Evolutionary conservation across 2,888 invertebrate genomes (phyloP).

Genomic region (Drosophila pseudotalamancana): DNA sequence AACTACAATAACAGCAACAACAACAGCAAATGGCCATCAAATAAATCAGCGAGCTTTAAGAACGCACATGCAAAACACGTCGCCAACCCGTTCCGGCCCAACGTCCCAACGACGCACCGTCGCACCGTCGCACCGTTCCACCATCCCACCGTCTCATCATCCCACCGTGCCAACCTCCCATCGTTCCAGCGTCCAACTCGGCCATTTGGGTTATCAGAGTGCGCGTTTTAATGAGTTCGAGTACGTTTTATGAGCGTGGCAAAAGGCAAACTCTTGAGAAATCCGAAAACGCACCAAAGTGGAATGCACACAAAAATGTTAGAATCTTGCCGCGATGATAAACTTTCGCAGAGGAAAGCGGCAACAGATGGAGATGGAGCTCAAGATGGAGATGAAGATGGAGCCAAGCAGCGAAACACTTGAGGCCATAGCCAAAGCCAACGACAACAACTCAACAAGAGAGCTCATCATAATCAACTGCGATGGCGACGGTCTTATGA

Average conservation of each 20-base stretch:
- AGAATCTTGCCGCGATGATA: conserved; percentile 77
- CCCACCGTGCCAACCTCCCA: conserved; percentile 12
- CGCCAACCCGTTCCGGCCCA: conserved; percentile 26
- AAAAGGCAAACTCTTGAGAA: conserved; percentile 65
- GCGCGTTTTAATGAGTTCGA: conserved; percentile 79
- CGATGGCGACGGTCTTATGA: conserved; percentile 70
- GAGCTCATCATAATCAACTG: conserved; percentile 72
- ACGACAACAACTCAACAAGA: conserved; percentile 35
- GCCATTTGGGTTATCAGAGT: conserved; percentile 78
- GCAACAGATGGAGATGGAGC: conserved; percentile 7
- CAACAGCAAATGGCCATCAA: conserved; percentile 59
- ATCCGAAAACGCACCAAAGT: conserved; percentile 75
- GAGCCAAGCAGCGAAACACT: conserved; percentile 31
- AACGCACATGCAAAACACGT: conserved; percentile 77
- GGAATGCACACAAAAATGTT: conserved; percentile 79
- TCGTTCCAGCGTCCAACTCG: conserved; percentile 18
- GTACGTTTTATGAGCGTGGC: conserved; percentile 76
- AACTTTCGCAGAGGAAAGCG: conserved; percentile 68
- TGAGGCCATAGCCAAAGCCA: conserved; percentile 25
- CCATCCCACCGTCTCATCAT: too few relatives aligned
- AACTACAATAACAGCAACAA: conserved; percentile 1
- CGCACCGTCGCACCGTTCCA: too few relatives aligned
- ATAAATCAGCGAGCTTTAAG: conserved; percentile 60
- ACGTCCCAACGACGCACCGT: conserved; percentile 17
- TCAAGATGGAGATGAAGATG: conserved; percentile 4